phyloP scores from a whole-genome alignment of 2,888 invertebrate species.

The Luffia ferchaultella region DNA sequence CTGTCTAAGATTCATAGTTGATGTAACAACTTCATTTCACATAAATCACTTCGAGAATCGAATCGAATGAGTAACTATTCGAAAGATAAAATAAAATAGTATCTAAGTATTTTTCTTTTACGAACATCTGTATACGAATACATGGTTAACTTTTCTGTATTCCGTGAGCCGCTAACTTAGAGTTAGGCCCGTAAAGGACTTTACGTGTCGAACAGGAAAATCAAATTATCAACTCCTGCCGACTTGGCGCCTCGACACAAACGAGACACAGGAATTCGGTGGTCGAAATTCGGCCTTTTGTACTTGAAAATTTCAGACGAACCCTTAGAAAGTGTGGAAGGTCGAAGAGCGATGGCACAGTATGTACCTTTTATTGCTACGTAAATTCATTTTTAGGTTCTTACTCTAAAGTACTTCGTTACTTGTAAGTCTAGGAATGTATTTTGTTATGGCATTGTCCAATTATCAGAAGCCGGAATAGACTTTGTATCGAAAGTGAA shows the following conservation, averaged over 20 bases:
- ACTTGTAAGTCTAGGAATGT: too few relatives aligned
- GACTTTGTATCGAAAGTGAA: background rate
- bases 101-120: too few relatives aligned
- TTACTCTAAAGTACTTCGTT: too few relatives aligned
- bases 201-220: conserved; percentile 61
- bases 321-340: background rate
- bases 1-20: too few relatives aligned
- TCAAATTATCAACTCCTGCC: conserved; percentile 59
- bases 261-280: background rate
- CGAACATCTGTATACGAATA: background rate
- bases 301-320: background rate
- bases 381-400: too few relatives aligned
- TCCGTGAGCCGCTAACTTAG: background rate
- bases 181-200: conserved; percentile 56
- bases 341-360: background rate
- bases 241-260: conserved; percentile 42
- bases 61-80: too few relatives aligned
- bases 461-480: background rate
- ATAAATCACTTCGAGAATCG: too few relatives aligned
- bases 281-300: background rate
- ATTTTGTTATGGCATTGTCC: too few relatives aligned
- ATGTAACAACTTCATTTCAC: too few relatives aligned
- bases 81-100: too few relatives aligned
- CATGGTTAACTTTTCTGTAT: background rate
- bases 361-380: too few relatives aligned